Evolutionary conservation across 2,113 vertebrate species (phyloP), one percentile per base, ranked within the genome.

Genomic region (Psilopsiagon aymara): DNA sequence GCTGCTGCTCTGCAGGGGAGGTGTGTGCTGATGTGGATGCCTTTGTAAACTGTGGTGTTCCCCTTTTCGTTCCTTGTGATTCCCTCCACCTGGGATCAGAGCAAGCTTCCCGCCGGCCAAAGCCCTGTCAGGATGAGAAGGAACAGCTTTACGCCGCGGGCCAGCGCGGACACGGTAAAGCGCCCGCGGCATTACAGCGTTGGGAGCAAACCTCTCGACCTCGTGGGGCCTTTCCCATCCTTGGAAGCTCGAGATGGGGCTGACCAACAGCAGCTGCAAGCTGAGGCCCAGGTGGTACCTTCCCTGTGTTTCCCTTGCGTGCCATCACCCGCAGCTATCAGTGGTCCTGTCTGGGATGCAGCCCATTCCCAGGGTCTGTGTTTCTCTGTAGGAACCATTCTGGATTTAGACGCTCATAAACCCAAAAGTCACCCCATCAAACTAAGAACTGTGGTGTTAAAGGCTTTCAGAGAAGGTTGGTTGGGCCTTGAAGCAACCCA

Each of bases 101-200:
- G 82, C 95, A 97, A 92, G 81, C 97, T 97, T 88, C 97, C 97
- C 70, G 96, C 95, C 98, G 98, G 96, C 92, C 98, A 98, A 92
- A 97, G 97, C 97, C 98, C 99, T 73, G 95, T 98, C 89, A 98
- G 98, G 97, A 98, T 98, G 93, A 98, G 99, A 94, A 98, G 99
- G 97, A 99, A 99, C 99, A 99, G 99, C 98, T 99, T 99, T 96
- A 99, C 99, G 23, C 99, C 99, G 33, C 97, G 99, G 98, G 99
- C 99, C 98, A 99, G 99, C 98, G 98, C 98, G 81, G 99, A 99
- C 98, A 98, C 98, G 95, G 96, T 98, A 96, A 98, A 98, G 98
- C 99, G 99, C 62, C 99, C 98, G 31, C 97, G 99, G 95, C 99
- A 99, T 97, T 99, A 99, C 99, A 99, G 99, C 93, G 98, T 98